phyloP scores from a whole-genome alignment of 1,140 invertebrate species.

The Ericerus pela region DNA sequence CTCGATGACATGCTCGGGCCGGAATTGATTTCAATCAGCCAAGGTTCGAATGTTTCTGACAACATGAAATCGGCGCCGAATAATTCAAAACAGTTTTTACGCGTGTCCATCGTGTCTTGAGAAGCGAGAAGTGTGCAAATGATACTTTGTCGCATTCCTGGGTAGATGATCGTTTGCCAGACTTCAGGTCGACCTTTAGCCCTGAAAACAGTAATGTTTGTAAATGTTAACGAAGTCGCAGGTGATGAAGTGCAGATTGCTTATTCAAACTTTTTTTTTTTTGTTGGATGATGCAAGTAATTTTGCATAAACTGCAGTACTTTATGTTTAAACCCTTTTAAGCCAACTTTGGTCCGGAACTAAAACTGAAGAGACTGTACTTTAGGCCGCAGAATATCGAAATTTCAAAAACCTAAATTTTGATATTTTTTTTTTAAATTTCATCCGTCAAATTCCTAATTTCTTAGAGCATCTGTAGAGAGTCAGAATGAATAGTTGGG shows the following conservation, averaged over 20 bases:
- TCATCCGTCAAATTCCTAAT: no score
- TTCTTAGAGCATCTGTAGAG: no score
- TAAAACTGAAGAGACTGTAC: no score
- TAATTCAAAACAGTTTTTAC: conserved; percentile 79
- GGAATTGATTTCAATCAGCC: conserved; percentile 90
- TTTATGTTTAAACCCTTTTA: no score
- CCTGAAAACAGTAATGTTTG: conserved; percentile 25
- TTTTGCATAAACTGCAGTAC: no score
- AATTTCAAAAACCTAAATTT: no score
- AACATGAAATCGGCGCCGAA: conserved; percentile 89
- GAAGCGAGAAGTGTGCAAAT: conserved; percentile 72
- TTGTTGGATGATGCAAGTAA: no score
- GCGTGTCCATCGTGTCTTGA: conserved; percentile 68
- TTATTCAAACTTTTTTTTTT: no score
- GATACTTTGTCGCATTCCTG: conserved; percentile 76
- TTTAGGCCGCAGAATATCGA: no score
- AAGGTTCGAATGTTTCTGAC: conserved; percentile 73
- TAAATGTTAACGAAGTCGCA: background rate
- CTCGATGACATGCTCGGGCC: conserved; percentile 79
- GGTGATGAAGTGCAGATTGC: background rate
- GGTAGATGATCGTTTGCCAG: conserved; percentile 70
- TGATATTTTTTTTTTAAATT: no score
- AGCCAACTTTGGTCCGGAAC: no score
- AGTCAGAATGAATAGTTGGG: no score
- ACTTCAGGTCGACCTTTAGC: conserved; percentile 47